phyloP scores from a whole-genome alignment of 1,140 invertebrate genomes.

The Halyomorpha halys region DNA sequence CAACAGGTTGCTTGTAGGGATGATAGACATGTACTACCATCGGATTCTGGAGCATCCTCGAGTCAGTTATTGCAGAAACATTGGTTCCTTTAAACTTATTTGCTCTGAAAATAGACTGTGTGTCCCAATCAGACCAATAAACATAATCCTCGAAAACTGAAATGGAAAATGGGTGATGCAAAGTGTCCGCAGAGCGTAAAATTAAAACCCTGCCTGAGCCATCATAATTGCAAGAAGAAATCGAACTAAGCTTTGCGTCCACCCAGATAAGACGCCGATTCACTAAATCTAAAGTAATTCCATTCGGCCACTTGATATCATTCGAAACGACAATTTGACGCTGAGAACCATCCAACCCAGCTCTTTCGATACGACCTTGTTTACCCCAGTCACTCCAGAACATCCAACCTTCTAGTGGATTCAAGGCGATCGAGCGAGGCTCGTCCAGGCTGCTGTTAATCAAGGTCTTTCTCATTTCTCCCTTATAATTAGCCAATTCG shows the following conservation, averaged over 20 bases:
- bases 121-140: conserved; percentile 96
- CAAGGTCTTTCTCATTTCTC: conserved; percentile 77
- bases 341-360: conserved; percentile 89
- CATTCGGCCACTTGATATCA: conserved; percentile 93
- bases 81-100: conserved; percentile 89
- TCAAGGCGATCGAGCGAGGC: conserved; percentile 87
- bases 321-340: conserved; percentile 73
- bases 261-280: conserved; percentile 84
- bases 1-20: conserved; percentile 81
- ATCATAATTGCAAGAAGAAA: conserved; percentile 78
- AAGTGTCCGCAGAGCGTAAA: conserved; percentile 55
- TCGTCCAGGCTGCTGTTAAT: conserved; percentile 77
- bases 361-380: conserved; percentile 78
- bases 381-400: conserved; percentile 96
- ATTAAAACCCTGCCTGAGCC: conserved; percentile 59
- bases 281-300: conserved; percentile 78
- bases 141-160: conserved; percentile 86
- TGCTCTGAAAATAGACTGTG: conserved; percentile 80
- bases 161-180: conserved; percentile 86
- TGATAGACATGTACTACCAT: conserved; percentile 95
- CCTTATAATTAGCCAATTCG: conserved; percentile 76
- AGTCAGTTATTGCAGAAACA: conserved; percentile 57
- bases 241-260: conserved; percentile 83
- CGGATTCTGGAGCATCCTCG: conserved; percentile 69
- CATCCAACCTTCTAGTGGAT: conserved; percentile 90